A percentile compares a stretch with the other conserved stretches of the same genome.
These are phyloP conservation scores for Bryconaethiops microstoma DNA, from an alignment of 2,797 vertebrate genomes.

Conservation along the genomic window DNA sequence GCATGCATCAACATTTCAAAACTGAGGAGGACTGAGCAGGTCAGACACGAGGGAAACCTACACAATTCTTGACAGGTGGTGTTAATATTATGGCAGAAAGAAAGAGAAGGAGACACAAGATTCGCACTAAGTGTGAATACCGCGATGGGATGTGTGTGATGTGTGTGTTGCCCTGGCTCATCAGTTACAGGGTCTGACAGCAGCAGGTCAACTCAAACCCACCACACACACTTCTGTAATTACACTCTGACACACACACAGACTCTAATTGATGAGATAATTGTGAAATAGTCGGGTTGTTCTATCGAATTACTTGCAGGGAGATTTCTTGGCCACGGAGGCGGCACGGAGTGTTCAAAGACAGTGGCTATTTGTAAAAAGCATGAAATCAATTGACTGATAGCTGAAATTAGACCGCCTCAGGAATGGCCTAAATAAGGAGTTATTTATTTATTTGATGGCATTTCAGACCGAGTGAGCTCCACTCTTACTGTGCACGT, in stretches of 20 bases:
- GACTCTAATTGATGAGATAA: constrained; percentile 79
- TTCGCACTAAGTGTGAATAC: too few relatives aligned
- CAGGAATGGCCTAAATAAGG: constrained; percentile 18
- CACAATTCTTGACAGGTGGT: too few relatives aligned
- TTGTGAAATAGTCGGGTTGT: constrained; percentile 68
- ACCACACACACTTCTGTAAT: constrained; percentile 68
- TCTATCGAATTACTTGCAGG: constrained; percentile 71
- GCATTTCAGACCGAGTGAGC: constrained; percentile 8
- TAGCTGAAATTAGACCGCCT: constrained; percentile 55
- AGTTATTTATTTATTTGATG: constrained; percentile 24
- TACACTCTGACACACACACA: constrained; percentile 70
- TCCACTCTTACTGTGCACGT: background rate
- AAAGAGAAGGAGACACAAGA: too few relatives aligned
- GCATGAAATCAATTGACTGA: constrained; percentile 69
- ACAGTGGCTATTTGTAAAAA: constrained; percentile 59
- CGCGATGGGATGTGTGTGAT: constrained; percentile 44
- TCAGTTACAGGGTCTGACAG: constrained; percentile 47
- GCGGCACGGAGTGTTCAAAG: constrained; percentile 68
- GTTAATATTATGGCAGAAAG: too few relatives aligned
- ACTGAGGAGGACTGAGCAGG: too few relatives aligned
- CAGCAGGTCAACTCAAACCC: constrained; percentile 36
- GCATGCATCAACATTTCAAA: too few relatives aligned
- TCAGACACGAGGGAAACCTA: too few relatives aligned
- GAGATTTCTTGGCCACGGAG: constrained; percentile 58
- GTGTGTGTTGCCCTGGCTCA: constrained; percentile 45